Base-by-base conservation (phyloP, 2,888 invertebrate species). In the Dicyrtoma fusca region DNA sequence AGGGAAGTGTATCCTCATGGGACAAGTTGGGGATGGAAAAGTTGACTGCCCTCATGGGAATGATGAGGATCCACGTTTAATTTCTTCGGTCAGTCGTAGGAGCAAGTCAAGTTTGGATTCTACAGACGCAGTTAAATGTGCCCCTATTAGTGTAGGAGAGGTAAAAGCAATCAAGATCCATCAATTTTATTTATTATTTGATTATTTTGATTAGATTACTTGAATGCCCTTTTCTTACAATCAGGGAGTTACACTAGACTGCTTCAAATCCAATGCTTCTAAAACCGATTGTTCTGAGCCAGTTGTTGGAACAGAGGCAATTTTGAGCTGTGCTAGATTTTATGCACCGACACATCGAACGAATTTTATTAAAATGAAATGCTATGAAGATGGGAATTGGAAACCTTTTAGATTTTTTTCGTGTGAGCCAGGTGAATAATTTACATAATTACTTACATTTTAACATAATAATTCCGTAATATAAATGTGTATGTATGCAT, bases 331-430 rank as follows among this genome's bases (percentile, higher is more conserved):
- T 21, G 53, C 34, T n/a, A 17, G 42, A 17, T 66, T 51, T 42
- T 66, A 66, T 19, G n/a, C 55, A 11, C 26, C 66, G 1, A 53
- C 13, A 1, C 53, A 49, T 6, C 51, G 34, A 14, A 53, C 19
- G 1, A 66, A 55, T 42, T 49, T 21, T 21, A 23, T 51, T 6
- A 61, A 61, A 2, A 70, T 70, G 70, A 47, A 14, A 17, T 70
- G 70, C 26, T 25, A 51, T 21, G 49, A 61, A 8, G 70, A 70
- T n/a, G 19, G 61, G 34, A 61, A 49, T 21, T 70, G 70, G 70
- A 62, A 62, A 70, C 70, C 70, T 11, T 70, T 49, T 26, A 26
- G 61, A 51, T 19, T 25, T 11, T 70, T 70, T 14, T 11, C 47
- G 3, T 70, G 70, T 42, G 49, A 70, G 23, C 61, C 70, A 14